Percentiles rank a stretch among this genome's conserved stretches.
Conservation (phyloP, 2,797 vertebrate species). For the Somateria mollissima region DNA sequence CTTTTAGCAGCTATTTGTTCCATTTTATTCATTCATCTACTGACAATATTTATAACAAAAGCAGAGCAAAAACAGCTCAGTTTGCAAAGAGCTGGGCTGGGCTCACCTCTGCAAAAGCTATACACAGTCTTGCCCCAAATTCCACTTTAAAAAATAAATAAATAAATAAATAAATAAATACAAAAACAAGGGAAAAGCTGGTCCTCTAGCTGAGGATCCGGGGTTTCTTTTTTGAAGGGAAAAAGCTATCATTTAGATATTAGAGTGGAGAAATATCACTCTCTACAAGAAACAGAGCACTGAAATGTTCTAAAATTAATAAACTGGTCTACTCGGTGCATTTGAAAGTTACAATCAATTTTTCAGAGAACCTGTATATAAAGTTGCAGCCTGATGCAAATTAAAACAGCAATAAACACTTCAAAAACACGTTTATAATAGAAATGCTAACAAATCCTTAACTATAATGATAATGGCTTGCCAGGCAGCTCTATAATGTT, state of each 20-base stretch:
- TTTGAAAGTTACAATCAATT: slow-evolving; percentile 44
- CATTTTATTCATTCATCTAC: not conserved
- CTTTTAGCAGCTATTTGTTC: slow-evolving; percentile 41
- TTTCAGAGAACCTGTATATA: slow-evolving; percentile 12
- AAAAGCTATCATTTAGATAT: not conserved
- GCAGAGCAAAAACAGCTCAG: not conserved
- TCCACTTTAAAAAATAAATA: not conserved
- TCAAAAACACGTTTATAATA: slow-evolving; percentile 33
- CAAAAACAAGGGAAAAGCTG: not conserved
- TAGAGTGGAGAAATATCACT: not conserved
- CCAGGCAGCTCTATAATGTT: slow-evolving; percentile 41
- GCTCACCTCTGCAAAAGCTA: slow-evolving; percentile 9
- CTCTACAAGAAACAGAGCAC: not conserved
- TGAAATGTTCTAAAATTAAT: slow-evolving; percentile 50
- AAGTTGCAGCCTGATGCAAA: slow-evolving; percentile 41
- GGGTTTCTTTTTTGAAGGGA: not conserved
- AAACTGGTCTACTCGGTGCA: not conserved
- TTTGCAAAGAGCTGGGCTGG: slow-evolving; percentile 10
- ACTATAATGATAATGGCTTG: slow-evolving; percentile 32
- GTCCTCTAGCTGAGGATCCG: not conserved
- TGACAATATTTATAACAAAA: not conserved
- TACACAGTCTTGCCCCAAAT: not conserved
- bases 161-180: not conserved
- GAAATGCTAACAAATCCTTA: slow-evolving; percentile 62
- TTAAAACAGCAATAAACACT: slow-evolving; percentile 27